Conservation (phyloP, 1,140 invertebrate genomes). For the Euwallacea fornicatus region DNA sequence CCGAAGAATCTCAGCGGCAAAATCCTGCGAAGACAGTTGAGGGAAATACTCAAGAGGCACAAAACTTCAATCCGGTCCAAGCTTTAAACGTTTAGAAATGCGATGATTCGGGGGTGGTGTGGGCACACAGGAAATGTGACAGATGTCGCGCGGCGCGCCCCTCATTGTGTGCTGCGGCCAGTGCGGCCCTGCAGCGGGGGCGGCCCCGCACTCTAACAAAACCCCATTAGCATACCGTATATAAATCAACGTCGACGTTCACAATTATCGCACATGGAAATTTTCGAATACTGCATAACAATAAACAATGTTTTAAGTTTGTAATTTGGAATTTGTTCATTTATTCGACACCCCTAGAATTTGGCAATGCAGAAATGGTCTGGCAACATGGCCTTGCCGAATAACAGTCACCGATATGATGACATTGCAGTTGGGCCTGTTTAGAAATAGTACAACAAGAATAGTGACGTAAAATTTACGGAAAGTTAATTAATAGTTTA, state of each 20-base stretch:
- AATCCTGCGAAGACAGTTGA: slow-evolving; percentile 63
- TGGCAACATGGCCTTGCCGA: neutral
- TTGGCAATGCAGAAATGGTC: neutral
- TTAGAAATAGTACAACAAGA: too few species aligned
- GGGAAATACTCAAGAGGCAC: slow-evolving; percentile 12
- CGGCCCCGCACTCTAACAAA: slow-evolving; percentile 4
- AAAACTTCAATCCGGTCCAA: neutral
- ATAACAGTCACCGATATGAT: neutral
- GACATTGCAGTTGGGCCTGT: neutral
- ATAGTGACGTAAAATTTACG: too few species aligned
- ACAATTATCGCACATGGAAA: too few species aligned
- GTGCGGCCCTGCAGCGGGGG: slow-evolving; percentile 15
- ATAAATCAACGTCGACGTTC: too few species aligned
- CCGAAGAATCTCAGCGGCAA: slow-evolving; percentile 77
- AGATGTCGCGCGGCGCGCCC: slow-evolving; percentile 33
- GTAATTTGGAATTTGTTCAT: neutral
- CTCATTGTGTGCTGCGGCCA: slow-evolving; percentile 16
- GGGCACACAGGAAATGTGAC: slow-evolving; percentile 33
- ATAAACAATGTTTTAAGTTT: neutral
- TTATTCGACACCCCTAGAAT: neutral
- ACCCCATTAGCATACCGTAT: neutral
- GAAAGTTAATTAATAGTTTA: too few species aligned
- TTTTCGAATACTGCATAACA: too few species aligned
- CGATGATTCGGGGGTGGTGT: slow-evolving; percentile 19
- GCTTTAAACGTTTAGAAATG: neutral